Percentiles rank a stretch among this genome's conserved stretches.
These are phyloP conservation scores for Macrostomum lignano DNA, from an alignment of 1,140 invertebrate species.

Conservation along the genomic window DNA sequence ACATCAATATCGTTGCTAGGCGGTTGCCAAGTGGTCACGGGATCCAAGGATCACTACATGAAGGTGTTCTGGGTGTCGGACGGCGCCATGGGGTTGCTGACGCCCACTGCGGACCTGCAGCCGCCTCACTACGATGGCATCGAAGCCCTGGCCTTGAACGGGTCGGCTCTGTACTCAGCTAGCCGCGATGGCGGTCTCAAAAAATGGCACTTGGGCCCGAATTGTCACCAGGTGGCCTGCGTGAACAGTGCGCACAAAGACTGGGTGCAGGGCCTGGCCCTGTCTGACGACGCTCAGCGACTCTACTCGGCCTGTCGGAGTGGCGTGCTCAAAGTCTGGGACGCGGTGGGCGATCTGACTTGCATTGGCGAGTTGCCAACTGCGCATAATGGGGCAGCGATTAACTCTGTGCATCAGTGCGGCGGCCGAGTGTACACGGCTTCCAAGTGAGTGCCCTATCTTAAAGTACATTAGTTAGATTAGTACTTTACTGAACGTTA, in stretches of 20 bases:
- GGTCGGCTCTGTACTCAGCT: slow-evolving; percentile 44
- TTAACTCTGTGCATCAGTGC: too few species aligned
- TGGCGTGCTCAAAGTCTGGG: too few species aligned
- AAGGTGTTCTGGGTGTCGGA: slow-evolving; percentile 37
- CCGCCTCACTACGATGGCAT: slow-evolving; percentile 73
- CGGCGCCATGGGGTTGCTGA: slow-evolving; percentile 31
- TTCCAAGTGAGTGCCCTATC: too few species aligned
- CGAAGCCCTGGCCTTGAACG: slow-evolving; percentile 41
- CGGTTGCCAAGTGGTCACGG: slow-evolving; percentile 2
- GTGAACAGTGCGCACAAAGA: slow-evolving; percentile 59
- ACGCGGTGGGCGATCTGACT: too few species aligned
- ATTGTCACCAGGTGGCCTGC: slow-evolving; percentile 31
- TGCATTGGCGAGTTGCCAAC: too few species aligned
- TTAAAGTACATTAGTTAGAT: too few species aligned
- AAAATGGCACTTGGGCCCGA: slow-evolving; percentile 42
- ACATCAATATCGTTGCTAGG: neutral
- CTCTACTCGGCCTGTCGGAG: too few species aligned
- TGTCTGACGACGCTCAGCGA: too few species aligned
- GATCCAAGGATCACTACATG: slow-evolving; percentile 42
- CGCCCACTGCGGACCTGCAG: slow-evolving; percentile 41
- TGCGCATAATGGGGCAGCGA: too few species aligned
- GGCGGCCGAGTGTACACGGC: too few species aligned
- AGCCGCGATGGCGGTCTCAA: slow-evolving; percentile 61
- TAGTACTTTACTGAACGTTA: too few species aligned
- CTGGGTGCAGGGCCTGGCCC: slow-evolving; percentile 62